Evolutionary conservation across 2,888 invertebrate genomes (phyloP), one percentile per base, ranked within the genome.

Genomic region (Lypha dubia): DNA sequence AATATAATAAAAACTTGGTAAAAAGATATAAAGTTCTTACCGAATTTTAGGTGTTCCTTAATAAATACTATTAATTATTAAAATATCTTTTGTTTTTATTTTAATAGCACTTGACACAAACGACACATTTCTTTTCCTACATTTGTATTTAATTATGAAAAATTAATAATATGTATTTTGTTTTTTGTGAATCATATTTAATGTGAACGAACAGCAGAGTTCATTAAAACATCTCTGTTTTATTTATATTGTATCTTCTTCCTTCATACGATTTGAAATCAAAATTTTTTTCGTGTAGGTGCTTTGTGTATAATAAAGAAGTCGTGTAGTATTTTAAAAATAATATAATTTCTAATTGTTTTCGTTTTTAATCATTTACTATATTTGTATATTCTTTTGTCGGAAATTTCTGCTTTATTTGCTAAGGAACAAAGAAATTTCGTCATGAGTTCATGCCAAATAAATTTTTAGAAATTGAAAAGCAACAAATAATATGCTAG

Each of bases 311-410:
- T 11, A 11, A 35, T 5, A 35, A 49, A 63, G 49, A 73, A 79
- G 58, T 73, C 79, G 79, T 79, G 79, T 79, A 71, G 56, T 71
- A 65, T 79, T 71, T 65, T 56, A 46, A 38, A 71, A 65, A 53
- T 63, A 56, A 73, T 67, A 73, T 67, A 76, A 38, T 65, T 79
- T 65, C 56, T 58, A 71, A 53, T 79, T 46, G 35, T 60, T 58
- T 65, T 63, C 2, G 32, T 53, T 58, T 68, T 60, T 49, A 49
- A 56, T 60, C 15, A 67, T 35, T 49, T 79, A 24, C 58, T 32
- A 35, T 32, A 49, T n/a, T n/a, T n/a, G n/a, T 5, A 28, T 35
- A 49, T 79, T 79, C 51, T 46, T 79, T 63, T 79, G 71, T 58
- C 49, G 63, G 28, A 63, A 71, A 17, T 67, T 65, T 53, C 62